These are phyloP conservation scores for Aspiorhynchus laticeps DNA, from an alignment of 2,113 vertebrate genomes.

Conservation along the genomic window DNA sequence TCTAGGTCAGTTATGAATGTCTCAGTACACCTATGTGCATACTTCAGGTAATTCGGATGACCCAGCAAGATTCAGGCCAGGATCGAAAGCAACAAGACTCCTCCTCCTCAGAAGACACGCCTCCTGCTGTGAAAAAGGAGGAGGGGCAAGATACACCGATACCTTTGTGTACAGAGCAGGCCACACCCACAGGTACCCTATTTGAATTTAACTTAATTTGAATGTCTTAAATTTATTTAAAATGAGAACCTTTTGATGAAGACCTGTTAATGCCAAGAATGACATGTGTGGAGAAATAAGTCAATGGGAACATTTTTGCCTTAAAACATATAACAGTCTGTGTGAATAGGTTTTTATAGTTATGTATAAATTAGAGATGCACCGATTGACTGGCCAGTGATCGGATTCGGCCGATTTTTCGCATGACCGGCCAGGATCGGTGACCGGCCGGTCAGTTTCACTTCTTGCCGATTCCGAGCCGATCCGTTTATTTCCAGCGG, in stretches of 20 bases:
- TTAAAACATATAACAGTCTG: not conserved
- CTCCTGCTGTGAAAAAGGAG: conserved; percentile 79
- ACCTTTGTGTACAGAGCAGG: conserved; percentile 65
- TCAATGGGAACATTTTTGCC: not conserved
- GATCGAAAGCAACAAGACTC: conserved; percentile 90
- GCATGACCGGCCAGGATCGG: no score
- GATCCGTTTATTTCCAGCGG: no score
- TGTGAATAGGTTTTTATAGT: not conserved
- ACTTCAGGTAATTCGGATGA: conserved; percentile 90
- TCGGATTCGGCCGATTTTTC: no score
- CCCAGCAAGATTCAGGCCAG: conserved; percentile 89
- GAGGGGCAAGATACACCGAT: conserved; percentile 65
- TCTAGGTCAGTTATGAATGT: not conserved
- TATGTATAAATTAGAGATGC: no score
- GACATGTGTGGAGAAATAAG: no score
- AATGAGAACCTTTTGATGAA: not conserved
- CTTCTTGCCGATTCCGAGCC: no score
- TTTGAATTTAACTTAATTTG: not conserved
- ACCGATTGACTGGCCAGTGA: no score
- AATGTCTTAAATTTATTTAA: not conserved
- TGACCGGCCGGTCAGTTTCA: no score
- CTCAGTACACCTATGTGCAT: not conserved
- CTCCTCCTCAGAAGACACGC: conserved; percentile 79
- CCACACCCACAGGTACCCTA: conserved; percentile 75
- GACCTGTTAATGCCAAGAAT: not conserved